Percentiles rank a stretch among this genome's conserved stretches.
These are phyloP conservation scores for Carassius carassius DNA, from an alignment of 2,113 vertebrate genomes.

Conservation along the genomic window DNA sequence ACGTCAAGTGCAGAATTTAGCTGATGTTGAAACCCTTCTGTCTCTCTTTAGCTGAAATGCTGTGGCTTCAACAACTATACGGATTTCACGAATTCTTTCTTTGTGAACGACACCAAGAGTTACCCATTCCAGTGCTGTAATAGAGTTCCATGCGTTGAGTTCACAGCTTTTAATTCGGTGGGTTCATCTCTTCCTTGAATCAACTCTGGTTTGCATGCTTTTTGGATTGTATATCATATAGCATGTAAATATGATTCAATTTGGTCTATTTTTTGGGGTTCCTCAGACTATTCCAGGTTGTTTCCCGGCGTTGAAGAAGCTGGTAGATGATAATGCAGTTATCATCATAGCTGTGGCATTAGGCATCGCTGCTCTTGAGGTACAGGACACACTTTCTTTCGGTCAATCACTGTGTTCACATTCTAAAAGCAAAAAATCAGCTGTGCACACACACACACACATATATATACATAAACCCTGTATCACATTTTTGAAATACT, in stretches of 20 bases:
- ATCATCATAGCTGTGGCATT: conserved; percentile 74
- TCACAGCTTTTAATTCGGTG: not conserved
- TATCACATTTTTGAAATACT: not conserved
- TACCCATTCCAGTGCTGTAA: conserved; percentile 74
- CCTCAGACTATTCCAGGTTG: conserved; percentile 69
- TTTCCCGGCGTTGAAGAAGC: conserved; percentile 61
- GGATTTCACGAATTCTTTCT: conserved; percentile 72
- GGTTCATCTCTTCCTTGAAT: not conserved
- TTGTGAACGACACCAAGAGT: not conserved
- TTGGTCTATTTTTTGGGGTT: not conserved
- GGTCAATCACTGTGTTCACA: not conserved
- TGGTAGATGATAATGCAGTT: conserved; percentile 68
- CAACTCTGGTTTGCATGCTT: not conserved
- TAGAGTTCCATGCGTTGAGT: not conserved
- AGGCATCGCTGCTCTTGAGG: conserved; percentile 78
- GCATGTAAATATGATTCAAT: too few species aligned
- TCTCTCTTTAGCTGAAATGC: conserved; percentile 69
- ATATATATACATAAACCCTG: not conserved
- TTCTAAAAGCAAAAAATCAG: not conserved
- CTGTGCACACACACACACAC: not conserved
- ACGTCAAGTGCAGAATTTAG: not conserved
- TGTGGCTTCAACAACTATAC: conserved; percentile 78
- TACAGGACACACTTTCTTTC: conserved; percentile 51
- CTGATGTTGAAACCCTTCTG: conserved; percentile 21
- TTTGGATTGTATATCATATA: not conserved